Base-by-base conservation (phyloP, 2,113 vertebrate genomes). In the Myrmecobius fasciatus region DNA sequence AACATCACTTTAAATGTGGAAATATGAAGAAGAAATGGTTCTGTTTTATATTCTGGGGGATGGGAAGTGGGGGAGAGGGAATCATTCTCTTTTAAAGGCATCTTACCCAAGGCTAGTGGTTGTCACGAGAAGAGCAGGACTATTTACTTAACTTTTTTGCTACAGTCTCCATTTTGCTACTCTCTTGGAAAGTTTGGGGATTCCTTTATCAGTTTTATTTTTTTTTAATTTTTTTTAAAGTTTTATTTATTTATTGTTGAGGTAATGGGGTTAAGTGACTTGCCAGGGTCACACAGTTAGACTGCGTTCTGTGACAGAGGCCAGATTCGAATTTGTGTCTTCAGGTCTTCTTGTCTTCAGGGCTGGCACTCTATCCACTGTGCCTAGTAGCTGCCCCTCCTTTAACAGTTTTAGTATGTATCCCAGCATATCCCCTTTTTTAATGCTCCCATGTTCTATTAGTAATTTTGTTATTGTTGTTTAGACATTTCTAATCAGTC, bases 1-100 rank as follows among this genome's bases (percentile, higher is more conserved):
- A 95, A 52, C 95, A 92, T 92, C 90, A 92, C 83, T 2, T 5
- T 28, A 94, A 95, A 67, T 94, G 83, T 90, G 25, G 17, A 43
- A n/a, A 83, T 89, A 95, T 94, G 54, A 94, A 1, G 43, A 89
- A 83, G 67, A 83, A n/a, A 53, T 49, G 9, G 0, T 92, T 90
- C 83, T 52, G 0, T 67, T 67, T 43, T 46, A 75, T 46, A 43
- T 25, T n/a, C 22, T 17, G 8, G 3, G 2, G 36, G 31, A 51
- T n/a, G n/a, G n/a, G n/a, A n/a, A n/a, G n/a, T n/a, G n/a, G n/a
- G 14, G 22, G 11, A 52, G 48, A 47, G 60, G 26, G 14, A 48
- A 22, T 31, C 48, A 52, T 93, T 93, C 6, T 88, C 60, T 91
- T 53, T 46, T 92, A 89, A 46, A 89, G 47, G 43, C 28, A 48